Conservation (phyloP, 2,113 vertebrate species). For the Numenius arquata region DNA sequence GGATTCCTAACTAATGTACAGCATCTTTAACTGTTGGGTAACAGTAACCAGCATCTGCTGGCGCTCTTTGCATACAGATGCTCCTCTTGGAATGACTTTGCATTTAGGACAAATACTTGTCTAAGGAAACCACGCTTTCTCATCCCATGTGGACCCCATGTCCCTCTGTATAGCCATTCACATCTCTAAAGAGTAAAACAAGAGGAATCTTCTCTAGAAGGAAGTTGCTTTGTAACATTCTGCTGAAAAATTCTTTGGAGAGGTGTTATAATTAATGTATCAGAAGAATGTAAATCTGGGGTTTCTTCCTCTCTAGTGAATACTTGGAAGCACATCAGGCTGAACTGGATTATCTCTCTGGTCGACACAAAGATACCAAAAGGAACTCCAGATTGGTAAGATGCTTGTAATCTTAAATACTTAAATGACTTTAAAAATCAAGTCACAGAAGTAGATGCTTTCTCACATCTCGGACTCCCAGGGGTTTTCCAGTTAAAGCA, state of each 20-base stretch:
- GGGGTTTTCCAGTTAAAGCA: not conserved
- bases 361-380: slow-evolving; percentile 86
- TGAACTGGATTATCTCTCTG: slow-evolving; percentile 88
- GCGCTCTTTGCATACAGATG: not conserved
- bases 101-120: not conserved
- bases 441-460: not conserved
- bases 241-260: not conserved
- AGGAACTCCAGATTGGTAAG: slow-evolving; percentile 94
- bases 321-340: slow-evolving; percentile 85
- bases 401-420: not conserved
- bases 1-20: not conserved
- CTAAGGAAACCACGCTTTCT: not conserved
- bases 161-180: not conserved
- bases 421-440: not conserved
- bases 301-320: slow-evolving; percentile 76
- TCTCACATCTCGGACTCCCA: not conserved
- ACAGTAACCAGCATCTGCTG: not conserved
- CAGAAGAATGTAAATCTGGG: not conserved
- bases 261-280: not conserved
- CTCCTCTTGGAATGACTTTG: not conserved
- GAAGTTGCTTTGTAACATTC: not conserved
- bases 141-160: not conserved
- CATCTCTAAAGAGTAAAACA: not conserved
- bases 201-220: not conserved
- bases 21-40: not conserved